These are phyloP conservation scores for Zaprionus davidi DNA, from an alignment of 1,140 invertebrate genomes.

Conservation along the genomic window DNA sequence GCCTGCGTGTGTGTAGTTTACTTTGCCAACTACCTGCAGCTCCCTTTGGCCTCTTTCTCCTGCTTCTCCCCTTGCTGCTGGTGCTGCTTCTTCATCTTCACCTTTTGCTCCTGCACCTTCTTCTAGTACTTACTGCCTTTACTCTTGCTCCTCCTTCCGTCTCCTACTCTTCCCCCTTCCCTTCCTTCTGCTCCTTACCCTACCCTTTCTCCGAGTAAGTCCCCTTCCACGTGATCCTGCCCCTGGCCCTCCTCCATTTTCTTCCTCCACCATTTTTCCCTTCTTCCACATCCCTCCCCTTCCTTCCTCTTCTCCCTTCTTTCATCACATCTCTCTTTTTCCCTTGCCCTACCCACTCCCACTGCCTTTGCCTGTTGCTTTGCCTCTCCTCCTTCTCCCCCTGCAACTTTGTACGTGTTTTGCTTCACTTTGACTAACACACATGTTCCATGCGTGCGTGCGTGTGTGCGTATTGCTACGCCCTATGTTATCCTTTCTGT, in stretches of 20 bases:
- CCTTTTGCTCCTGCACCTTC: too few relatives aligned
- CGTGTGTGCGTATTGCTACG: background rate
- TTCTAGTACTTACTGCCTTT: too few relatives aligned
- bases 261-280: too few relatives aligned
- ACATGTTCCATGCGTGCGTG: background rate
- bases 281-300: too few relatives aligned
- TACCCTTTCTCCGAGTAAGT: background rate
- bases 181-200: background rate
- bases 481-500: conserved; percentile 33
- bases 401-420: conserved; percentile 15
- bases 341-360: too few relatives aligned
- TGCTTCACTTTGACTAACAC: background rate
- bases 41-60: background rate
- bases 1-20: too few relatives aligned
- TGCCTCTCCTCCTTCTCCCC: background rate
- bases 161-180: too few relatives aligned
- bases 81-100: too few relatives aligned
- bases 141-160: too few relatives aligned
- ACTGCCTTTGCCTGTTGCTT: background rate
- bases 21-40: background rate
- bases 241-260: too few relatives aligned
- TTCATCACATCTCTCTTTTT: too few relatives aligned
- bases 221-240: background rate
- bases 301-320: too few relatives aligned
- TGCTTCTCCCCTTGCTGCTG: background rate